Conservation (phyloP, 1,140 invertebrate species). For the Leptinotarsa defecta region DNA sequence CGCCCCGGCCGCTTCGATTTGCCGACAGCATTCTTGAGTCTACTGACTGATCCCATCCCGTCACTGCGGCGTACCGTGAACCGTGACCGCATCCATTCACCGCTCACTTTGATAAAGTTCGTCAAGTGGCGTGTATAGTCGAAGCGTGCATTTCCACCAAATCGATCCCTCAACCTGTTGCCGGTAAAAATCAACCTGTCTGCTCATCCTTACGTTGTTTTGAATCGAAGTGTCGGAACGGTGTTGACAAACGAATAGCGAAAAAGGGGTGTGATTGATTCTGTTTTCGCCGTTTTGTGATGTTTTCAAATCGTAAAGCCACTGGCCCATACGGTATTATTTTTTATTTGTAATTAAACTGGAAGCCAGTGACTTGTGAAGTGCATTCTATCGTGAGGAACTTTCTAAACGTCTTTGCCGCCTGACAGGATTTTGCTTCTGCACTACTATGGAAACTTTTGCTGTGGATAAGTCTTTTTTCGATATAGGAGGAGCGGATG, state of each 20-base stretch:
- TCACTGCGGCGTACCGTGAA: background rate
- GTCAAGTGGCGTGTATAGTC: background rate
- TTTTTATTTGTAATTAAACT: background rate
- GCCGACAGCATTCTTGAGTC: background rate
- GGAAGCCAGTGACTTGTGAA: background rate
- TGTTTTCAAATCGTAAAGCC: slow-evolving; percentile 5
- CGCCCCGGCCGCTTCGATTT: slow-evolving; percentile 6
- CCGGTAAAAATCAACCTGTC: background rate
- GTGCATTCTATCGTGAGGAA: slow-evolving; percentile 13
- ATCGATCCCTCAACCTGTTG: background rate
- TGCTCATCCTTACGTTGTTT: background rate
- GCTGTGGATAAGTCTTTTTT: slow-evolving; percentile 47
- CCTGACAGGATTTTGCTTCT: slow-evolving; percentile 3
- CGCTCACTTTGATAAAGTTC: slow-evolving; percentile 1
- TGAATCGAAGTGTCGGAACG: background rate
- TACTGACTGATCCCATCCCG: slow-evolving; percentile 1
- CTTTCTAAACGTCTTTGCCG: background rate
- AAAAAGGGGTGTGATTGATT: background rate
- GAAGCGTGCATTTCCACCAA: background rate
- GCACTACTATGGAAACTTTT: slow-evolving; percentile 45
- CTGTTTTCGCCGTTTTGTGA: background rate
- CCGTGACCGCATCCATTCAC: background rate
- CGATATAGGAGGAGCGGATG: slow-evolving; percentile 65
- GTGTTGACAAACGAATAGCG: background rate
- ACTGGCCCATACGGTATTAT: background rate